These are phyloP conservation scores for Alsophila aescularia DNA, from an alignment of 2,888 invertebrate genomes.

Conservation along the genomic window DNA sequence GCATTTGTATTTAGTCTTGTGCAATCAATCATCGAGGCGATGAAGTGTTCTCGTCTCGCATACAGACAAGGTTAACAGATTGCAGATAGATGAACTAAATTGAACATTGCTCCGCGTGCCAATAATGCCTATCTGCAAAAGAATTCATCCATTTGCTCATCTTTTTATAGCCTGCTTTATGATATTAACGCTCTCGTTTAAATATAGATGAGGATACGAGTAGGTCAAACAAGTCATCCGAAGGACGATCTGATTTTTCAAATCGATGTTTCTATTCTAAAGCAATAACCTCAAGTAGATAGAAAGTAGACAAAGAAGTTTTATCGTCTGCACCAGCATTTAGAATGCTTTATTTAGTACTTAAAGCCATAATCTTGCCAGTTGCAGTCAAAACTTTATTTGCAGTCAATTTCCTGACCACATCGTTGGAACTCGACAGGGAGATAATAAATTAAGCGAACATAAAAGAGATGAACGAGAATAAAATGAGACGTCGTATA, in stretches of 20 bases:
- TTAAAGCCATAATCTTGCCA: conserved; percentile 12
- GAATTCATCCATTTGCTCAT: conserved; percentile 1
- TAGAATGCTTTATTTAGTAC: conserved; percentile 26
- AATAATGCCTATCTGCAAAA: conserved; percentile 32
- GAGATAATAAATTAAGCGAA: conserved; percentile 62
- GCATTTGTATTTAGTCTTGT: conserved; percentile 61
- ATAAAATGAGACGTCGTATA: conserved; percentile 77
- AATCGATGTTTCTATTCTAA: conserved; percentile 1
- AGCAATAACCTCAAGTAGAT: too few species aligned
- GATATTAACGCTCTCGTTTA: not conserved
- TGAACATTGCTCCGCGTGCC: conserved; percentile 46
- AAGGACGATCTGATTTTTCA: conserved; percentile 5
- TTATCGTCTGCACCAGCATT: not conserved
- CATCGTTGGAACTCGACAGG: conserved; percentile 36
- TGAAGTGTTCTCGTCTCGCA: conserved; percentile 46
- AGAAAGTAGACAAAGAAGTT: conserved; percentile 1
- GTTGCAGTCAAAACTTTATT: conserved; percentile 44
- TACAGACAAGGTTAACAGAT: conserved; percentile 64
- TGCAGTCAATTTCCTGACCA: conserved; percentile 49
- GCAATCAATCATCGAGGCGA: conserved; percentile 55
- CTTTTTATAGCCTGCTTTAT: conserved; percentile 8
- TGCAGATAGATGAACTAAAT: conserved; percentile 55
- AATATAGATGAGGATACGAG: not conserved
- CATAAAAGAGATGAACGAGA: conserved; percentile 69
- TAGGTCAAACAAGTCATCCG: conserved; percentile 14